Conservation (phyloP, 2,888 invertebrate species). For the Chrysolina americana region DNA sequence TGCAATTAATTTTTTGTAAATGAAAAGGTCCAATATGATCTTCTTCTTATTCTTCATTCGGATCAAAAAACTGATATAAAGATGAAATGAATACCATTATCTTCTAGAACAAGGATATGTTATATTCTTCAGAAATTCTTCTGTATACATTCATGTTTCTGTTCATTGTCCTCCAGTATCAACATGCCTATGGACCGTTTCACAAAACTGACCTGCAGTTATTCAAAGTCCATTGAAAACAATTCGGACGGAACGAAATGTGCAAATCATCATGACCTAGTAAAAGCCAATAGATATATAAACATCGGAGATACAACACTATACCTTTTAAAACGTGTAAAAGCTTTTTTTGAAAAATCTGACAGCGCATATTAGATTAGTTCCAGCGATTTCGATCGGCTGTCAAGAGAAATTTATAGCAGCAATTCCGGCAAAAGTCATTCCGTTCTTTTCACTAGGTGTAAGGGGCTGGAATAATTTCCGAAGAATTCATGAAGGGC, state of each 20-base stretch:
- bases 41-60: no score
- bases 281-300: constrained; percentile 27
- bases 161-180: neutral
- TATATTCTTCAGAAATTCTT: no score
- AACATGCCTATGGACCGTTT: neutral
- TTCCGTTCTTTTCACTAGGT: constrained; percentile 40
- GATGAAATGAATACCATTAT: no score
- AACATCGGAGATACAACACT: constrained; percentile 13
- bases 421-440: constrained; percentile 46
- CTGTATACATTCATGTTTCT: no score
- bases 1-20: no score
- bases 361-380: constrained; percentile 44
- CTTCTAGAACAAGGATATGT: no score
- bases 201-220: constrained; percentile 9
- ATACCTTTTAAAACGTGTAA: constrained; percentile 32
- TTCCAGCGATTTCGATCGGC: constrained; percentile 46
- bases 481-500: constrained; percentile 47
- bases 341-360: constrained; percentile 41
- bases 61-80: no score
- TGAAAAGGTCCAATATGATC: no score
- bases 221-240: constrained; percentile 16
- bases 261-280: constrained; percentile 34
- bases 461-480: constrained; percentile 46
- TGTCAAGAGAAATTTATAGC: constrained; percentile 52
- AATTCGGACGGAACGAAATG: constrained; percentile 15